Evolutionary conservation across 2,888 invertebrate species (phyloP), one percentile per base, ranked within the genome.

Genomic region (Epirrita christyi): DNA sequence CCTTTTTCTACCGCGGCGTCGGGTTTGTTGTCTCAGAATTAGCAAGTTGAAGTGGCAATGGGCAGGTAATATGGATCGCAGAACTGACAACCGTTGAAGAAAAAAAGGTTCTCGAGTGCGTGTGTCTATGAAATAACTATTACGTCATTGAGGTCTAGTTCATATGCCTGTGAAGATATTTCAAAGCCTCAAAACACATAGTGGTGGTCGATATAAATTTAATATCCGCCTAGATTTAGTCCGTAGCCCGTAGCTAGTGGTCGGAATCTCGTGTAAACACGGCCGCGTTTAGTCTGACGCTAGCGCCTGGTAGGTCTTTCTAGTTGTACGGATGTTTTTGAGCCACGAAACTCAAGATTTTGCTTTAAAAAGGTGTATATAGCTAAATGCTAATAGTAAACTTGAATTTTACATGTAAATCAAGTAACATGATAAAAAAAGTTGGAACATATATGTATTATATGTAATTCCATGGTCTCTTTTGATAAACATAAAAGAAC

Each of bases 231-330:
- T 71, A 73, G 78, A 79, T 81, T 80, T 77, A 75, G 79, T 72
- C 68, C 72, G 63, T 80, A 68, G 81, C 83, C 83, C 64, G 68
- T 66, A 81, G 83, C 79, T 71, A 79, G 80, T 80, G 78, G 79
- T 75, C 72, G 72, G 78, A 67, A 75, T 76, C 77, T 75, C 80
- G 74, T 85, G 84, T 84, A 86, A 86, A 85, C 82, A 85, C 70
- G 72, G 73, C 36, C 66, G 64, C 75, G 78, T 80, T 85, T 81
- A 80, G 82, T 76, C 61, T 64, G 67, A 70, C 74, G 68, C 38
- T 63, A 65, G 74, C 70, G 63, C 58, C 67, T 61, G 65, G 61
- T 61, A 67, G 68, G 76, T 68, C 70, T 74, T 69, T 64, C 69
- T 68, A 59, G 63, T 66, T 66, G 63, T 73, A 67, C 63, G 55